Evolutionary conservation across 2,888 invertebrate genomes (phyloP), one percentile per base, ranked within the genome.

Genomic region (Trachelus iudaicus): DNA sequence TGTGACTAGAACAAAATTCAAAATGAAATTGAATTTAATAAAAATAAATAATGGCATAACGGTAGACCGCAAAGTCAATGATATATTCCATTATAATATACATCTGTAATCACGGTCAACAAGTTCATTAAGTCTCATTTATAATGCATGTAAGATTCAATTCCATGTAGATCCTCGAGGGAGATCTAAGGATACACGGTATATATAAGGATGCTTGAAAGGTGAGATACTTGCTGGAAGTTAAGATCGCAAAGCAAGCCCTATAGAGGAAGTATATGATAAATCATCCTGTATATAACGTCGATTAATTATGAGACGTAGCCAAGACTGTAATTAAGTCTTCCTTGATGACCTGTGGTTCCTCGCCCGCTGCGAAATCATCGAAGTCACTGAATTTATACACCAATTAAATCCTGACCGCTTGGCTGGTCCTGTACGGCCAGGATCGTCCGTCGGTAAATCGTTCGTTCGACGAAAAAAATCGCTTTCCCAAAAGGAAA

Each of bases 301-400:
- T 79, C 85, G 85, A 85, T 87, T 87, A 87, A 87, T 87, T 86
- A 75, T 80, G 35, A 77, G 69, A 37, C 77, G 76, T 9, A 73
- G 76, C 75, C 69, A 69, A 56, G 76, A 82, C 82, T 84, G 87
- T 86, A 87, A 87, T 87, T 87, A 87, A 76, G 73, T 80, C 75
- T 79, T 79, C 33, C 31, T 71, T 34, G 71, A 34, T 33, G 33
- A 71, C 34, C 34, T 71, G 33, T 34, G 71, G 71, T 71, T 33
- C 71, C 71, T 33, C 71, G 71, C 71, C 34, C 71, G 71, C 33
- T 73, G 81, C 78, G 37, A 79, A 82, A 79, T 79, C 56, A 82
- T 82, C 77, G 81, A 82, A 81, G 81, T 80, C 82, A 79, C 71
- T 82, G 81, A 82, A 82, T 83, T 83, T 81, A 82, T 81, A 76